Evolutionary conservation across 2,797 vertebrate species (phyloP), one percentile per base, ranked within the genome.

Genomic region (Eospalax fontanierii): DNA sequence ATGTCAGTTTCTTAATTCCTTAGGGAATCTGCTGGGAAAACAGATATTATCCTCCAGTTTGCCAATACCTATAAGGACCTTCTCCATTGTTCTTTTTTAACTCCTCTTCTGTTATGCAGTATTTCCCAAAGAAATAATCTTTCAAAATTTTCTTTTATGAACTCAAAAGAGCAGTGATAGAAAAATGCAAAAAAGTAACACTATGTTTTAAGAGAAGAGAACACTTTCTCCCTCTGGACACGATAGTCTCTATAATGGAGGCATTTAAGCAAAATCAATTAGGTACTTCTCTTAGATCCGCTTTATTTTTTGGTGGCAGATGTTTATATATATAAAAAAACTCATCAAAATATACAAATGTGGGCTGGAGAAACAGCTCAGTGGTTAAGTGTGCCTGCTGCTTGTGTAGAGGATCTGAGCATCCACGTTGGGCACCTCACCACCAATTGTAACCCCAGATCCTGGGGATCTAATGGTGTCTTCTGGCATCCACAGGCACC

Each of bases 1-100:
- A 26, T 59, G 38, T 54, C 54, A 73, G 24, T 61, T n/a, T 91
- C 35, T 22, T 78, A 59, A 73, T 91, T 84, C 35, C 21, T 81
- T 65, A 74, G 1, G 46, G 35, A 65, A 46, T 28, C 40, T 76
- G 2, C 24, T 50, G 22, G 35, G 61, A 38, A 96, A 57, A 66
- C 12, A 2, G 9, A 21, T 54, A 24, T 16, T 74, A 5, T 26
- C 11, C 22, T 65, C 4, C 26, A 54, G 57, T 50, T 11, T 33
- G 12, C 70, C 50, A 91, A 1, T 28, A 63, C 84, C 11, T 30
- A 5, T 57, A 19, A 73, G 7, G 9, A 68, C 18, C 76, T 59
- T 33, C 35, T 54, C 43, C 18, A 15, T 1, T 63, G 3, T 68
- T 7, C 19, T 74, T 79, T 50, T 26, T 80, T 43, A 75, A 40